Evolutionary conservation across 2,113 vertebrate species (phyloP), one percentile per base, ranked within the genome.

Genomic region (Rhipidura dahli): DNA sequence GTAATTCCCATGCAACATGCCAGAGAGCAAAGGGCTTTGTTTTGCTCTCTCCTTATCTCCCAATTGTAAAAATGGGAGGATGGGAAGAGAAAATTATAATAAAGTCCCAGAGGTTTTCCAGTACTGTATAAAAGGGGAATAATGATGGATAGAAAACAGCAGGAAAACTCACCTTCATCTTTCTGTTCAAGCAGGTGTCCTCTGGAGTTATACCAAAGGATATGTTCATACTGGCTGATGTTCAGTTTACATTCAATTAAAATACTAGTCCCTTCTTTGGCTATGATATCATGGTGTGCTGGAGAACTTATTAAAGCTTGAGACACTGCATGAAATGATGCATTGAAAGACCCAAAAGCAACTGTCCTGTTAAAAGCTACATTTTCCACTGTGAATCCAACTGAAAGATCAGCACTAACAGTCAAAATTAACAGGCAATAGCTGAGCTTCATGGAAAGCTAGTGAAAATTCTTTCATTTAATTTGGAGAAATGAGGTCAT

Each of bases 141-240:
- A 84, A 14, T 56, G 59, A 72, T 69, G 35, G 49, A 64, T 0
- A 60, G 59, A 65, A 87, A 95, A 73, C 15, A 93, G 50, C 64
- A 61, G 90, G 13, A 83, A 66, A 78, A 33, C 96, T 98, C 97
- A 99, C 99, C 98, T 97, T 92, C 84, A 47, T 54, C 94, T 31
- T 96, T 77, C 70, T 97, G 95, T 15, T 95, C 94, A 79, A 99
- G 98, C 27, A 97, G 83, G 54, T 78, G 95, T 76, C 99, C 99
- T 97, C 98, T 99, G 28, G 99, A 98, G 96, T 99, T 99, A 95
- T 98, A 99, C 99, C 99, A 99, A 88, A 86, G 92, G n/a, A 99
- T 83, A 44, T 96, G 96, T 87, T 97, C 96, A 50, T 97, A 82
- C 15, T 90, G 91, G 91, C 56, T 88, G 76, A 88, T 92, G 9